phyloP scores from a whole-genome alignment of 2,113 vertebrate species.

The Ranitomeya variabilis region DNA sequence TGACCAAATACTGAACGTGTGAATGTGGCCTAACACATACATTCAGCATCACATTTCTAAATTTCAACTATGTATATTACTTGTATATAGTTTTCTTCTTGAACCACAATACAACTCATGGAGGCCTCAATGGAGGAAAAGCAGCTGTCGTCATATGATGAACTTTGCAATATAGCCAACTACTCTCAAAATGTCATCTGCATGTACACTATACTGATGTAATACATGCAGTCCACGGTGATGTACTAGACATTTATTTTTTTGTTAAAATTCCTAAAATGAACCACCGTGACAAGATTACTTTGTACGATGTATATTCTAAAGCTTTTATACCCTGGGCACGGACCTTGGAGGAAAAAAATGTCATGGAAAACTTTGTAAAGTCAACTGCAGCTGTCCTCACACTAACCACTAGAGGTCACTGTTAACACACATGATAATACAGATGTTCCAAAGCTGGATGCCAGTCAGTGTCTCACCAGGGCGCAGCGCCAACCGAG shows the following conservation, averaged over 20 bases:
- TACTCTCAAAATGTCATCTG: neutral
- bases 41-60: neutral
- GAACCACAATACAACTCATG: neutral
- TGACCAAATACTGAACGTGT: no score
- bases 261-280: neutral
- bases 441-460: neutral
- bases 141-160: neutral
- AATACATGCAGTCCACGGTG: neutral
- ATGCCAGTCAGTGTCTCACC: neutral
- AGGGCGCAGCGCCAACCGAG: neutral
- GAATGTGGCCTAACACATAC: neutral
- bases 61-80: neutral
- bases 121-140: neutral
- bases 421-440: neutral
- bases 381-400: neutral
- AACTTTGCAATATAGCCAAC: no score
- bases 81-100: neutral
- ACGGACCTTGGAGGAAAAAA: neutral
- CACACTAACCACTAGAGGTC: slow-evolving; percentile 21
- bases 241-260: neutral
- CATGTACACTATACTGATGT: neutral
- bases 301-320: neutral
- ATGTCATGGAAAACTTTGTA: neutral
- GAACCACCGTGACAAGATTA: neutral
- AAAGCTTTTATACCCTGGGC: neutral